Evolutionary conservation across 2,888 invertebrate species (phyloP).

Genomic region (Meghimatium bilineatum): DNA sequence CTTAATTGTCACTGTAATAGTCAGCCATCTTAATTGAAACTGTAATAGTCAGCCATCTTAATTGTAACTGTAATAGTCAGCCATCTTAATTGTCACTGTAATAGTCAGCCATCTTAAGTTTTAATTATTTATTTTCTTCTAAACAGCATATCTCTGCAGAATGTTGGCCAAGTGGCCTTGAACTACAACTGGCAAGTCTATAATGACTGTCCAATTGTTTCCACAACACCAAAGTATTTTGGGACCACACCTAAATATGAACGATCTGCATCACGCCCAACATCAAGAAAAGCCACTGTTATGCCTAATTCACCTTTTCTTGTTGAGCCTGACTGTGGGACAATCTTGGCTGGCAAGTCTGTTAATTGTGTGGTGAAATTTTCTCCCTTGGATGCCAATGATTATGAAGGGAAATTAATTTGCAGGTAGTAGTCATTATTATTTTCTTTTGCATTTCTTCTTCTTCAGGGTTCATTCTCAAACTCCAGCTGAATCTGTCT

Average conservation of each 20-base stretch:
- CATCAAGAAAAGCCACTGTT: constrained; percentile 65
- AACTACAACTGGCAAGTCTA: constrained; percentile 76
- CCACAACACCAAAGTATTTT: constrained; percentile 68
- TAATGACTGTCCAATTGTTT: constrained; percentile 69
- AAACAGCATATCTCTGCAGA: constrained; percentile 69
- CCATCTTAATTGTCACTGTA: too few species aligned
- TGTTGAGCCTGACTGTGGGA: constrained; percentile 75
- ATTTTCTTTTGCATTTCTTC: too few species aligned
- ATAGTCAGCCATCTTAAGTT: too few species aligned
- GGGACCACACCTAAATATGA: constrained; percentile 71
- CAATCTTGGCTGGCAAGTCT: constrained; percentile 71
- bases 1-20: not conserved
- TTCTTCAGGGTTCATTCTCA: too few species aligned
- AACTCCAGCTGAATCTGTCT: too few species aligned
- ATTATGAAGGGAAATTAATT: constrained; percentile 75
- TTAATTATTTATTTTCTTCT: not conserved
- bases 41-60: not conserved
- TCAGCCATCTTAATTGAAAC: not conserved
- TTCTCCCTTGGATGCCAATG: constrained; percentile 75
- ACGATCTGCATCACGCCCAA: constrained; percentile 66
- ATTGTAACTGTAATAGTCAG: too few species aligned
- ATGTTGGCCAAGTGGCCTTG: constrained; percentile 72
- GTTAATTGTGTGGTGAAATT: constrained; percentile 71
- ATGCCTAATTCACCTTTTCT: constrained; percentile 73
- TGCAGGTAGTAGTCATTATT: constrained; percentile 69